Evolutionary conservation across 2,797 vertebrate species (phyloP), one percentile per base, ranked within the genome.

Genomic region (Hipposideros larvatus): DNA sequence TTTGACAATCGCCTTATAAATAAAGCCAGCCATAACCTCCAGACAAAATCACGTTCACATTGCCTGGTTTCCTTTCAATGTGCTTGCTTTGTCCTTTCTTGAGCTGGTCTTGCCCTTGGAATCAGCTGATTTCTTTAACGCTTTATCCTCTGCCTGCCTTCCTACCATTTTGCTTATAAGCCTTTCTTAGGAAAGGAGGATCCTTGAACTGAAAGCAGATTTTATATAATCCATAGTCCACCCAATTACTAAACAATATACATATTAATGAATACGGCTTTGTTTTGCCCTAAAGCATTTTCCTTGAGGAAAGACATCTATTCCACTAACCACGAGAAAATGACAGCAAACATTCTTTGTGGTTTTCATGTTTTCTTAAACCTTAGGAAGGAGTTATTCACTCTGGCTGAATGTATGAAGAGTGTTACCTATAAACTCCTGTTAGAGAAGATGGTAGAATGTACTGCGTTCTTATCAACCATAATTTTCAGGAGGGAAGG

Each of bases 321-420:
- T 91, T 95, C 79, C 1, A 31, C 79, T 91, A 96, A 96, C 78
- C 68, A 86, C 70, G 78, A 94, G 59, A 93, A 96, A 94, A 94
- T 93, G 85, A 89, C 92, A 91, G 75, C 57, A 78, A 90, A 92
- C 92, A 94, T 97, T 98, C 91, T 96, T 97, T 97, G 92, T 94
- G 96, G 96, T 92, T 97, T 97, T 95, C 68, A 7, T 95, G 78
- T 92, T 97, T 96, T 93, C n/a, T 92, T 91, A 95, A 97, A 94
- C 48, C 90, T 92, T 80, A 24, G 28, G 83, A 91, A 89, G 84
- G 73, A 77, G 13, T 37, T 83, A 48, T 24, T 55, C 34, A 22
- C 87, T 82, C 21, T 0, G 22, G 26, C 68, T 73, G 53, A 65
- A 43, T 51, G 24, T 26, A 7, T 10, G 28, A 77, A 43, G 31